Conservation (phyloP, 2,888 invertebrate genomes). For the Hirtodrosophila duncani region DNA sequence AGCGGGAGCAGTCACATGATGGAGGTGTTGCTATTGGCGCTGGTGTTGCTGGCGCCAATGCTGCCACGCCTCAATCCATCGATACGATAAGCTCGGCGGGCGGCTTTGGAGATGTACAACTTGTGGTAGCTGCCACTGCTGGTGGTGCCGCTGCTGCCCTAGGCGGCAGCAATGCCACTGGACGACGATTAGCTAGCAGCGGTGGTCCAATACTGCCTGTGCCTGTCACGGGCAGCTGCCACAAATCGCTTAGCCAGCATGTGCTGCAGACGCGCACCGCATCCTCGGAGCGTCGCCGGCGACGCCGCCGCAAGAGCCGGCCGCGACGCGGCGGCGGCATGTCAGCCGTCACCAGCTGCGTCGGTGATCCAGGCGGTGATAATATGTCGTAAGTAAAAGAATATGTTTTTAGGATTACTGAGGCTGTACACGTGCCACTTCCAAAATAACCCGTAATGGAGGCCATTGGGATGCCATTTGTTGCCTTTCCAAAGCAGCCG, state of each 20-base stretch:
- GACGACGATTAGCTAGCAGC: constrained; percentile 75
- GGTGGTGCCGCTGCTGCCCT: constrained; percentile 16
- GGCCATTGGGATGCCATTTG: too few species aligned
- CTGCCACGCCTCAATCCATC: constrained; percentile 68
- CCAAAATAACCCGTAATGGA: too few species aligned
- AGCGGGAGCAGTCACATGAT: constrained; percentile 6
- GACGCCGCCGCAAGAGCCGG: constrained; percentile 76
- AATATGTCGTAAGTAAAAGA: constrained; percentile 77
- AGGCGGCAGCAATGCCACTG: constrained; percentile 76
- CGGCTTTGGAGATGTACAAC: constrained; percentile 76
- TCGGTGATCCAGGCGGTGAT: constrained; percentile 69
- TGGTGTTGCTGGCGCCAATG: constrained; percentile 13
- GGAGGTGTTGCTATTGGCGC: constrained; percentile 1
- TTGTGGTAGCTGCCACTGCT: constrained; percentile 56
- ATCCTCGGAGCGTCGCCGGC: constrained; percentile 76
- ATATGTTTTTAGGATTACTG: too few species aligned
- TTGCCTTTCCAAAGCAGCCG: too few species aligned
- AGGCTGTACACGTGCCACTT: too few species aligned
- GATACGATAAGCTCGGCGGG: constrained; percentile 77
- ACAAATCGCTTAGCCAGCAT: constrained; percentile 77
- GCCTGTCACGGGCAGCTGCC: constrained; percentile 43
- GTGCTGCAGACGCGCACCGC: constrained; percentile 76
- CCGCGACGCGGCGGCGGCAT: constrained; percentile 75
- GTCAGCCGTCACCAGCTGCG: constrained; percentile 71
- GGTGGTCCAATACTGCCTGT: too few species aligned